These are phyloP conservation scores for Elegia similella DNA, from an alignment of 2,888 invertebrate genomes.

Conservation along the genomic window DNA sequence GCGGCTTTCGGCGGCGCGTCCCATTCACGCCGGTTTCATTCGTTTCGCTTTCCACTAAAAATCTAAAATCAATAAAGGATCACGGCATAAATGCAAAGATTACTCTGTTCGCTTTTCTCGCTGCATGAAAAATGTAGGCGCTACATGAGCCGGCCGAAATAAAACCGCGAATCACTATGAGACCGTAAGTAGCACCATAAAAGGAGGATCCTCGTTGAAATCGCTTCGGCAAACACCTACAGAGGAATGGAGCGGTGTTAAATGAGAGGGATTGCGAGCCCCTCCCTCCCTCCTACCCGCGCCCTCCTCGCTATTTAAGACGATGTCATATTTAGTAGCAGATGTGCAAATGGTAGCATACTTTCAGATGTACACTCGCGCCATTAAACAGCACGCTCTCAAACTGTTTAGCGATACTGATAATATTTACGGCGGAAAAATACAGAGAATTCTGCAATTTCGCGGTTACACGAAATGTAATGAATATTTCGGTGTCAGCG, in stretches of 20 bases:
- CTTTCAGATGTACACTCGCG: neutral
- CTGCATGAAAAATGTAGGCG: conserved; percentile 77
- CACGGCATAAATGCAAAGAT: conserved; percentile 80
- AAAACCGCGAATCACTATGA: conserved; percentile 82
- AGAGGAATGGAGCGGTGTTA: conserved; percentile 77
- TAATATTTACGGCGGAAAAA: conserved; percentile 11
- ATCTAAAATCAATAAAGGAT: conserved; percentile 82
- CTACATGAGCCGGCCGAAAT: conserved; percentile 78
- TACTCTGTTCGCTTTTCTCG: conserved; percentile 67
- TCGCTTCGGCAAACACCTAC: conserved; percentile 81
- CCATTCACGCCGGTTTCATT: conserved; percentile 78
- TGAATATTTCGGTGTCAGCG: conserved; percentile 13
- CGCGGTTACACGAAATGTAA: conserved; percentile 13
- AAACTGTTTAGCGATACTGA: conserved; percentile 11
- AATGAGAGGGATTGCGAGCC: conserved; percentile 78
- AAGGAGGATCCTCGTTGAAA: conserved; percentile 73
- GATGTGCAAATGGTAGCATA: conserved; percentile 56
- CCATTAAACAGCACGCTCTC: conserved; percentile 2
- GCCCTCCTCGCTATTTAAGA: conserved; percentile 52
- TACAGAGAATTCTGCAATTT: conserved; percentile 1
- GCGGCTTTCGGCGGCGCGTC: conserved; percentile 74
- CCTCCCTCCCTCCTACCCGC: conserved; percentile 37
- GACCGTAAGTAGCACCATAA: conserved; percentile 77
- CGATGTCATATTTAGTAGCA: conserved; percentile 62
- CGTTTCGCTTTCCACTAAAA: conserved; percentile 79